Percentiles rank a stretch among this genome's conserved stretches.
These are phyloP conservation scores for Cryptoblepharus egeriae DNA, from an alignment of 2,797 vertebrate species.

Conservation along the genomic window DNA sequence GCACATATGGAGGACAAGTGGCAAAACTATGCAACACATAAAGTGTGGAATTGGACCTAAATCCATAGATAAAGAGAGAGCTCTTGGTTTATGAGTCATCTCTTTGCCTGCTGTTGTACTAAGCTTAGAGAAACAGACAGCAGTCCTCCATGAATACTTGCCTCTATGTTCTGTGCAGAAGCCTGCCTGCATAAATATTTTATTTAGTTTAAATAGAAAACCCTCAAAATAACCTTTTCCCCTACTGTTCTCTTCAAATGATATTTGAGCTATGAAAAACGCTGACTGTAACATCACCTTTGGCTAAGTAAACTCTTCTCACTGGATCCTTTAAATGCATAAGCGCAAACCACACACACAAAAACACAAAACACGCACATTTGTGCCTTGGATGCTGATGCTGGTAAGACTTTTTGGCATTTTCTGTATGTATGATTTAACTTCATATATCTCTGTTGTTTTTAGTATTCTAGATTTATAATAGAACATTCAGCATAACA, in stretches of 20 bases:
- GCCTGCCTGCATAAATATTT: constrained; percentile 69
- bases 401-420: constrained; percentile 60
- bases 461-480: constrained; percentile 46
- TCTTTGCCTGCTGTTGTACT: constrained; percentile 43
- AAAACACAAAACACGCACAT: background rate
- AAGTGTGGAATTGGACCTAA: constrained; percentile 22
- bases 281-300: constrained; percentile 62
- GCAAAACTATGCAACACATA: constrained; percentile 25
- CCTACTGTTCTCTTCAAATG: constrained; percentile 64
- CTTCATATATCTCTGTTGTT: constrained; percentile 58
- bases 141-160: constrained; percentile 59
- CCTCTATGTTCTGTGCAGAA: constrained; percentile 59
- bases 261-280: constrained; percentile 63
- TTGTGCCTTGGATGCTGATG: constrained; percentile 46
- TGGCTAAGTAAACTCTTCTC: constrained; percentile 64
- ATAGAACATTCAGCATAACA: constrained; percentile 35
- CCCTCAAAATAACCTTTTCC: constrained; percentile 65
- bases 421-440: constrained; percentile 59
- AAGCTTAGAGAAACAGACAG: constrained; percentile 58
- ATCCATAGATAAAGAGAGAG: constrained; percentile 41
- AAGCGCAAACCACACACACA: too few relatives aligned
- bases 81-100: constrained; percentile 54
- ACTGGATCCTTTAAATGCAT: constrained; percentile 48
- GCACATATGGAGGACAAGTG: background rate
- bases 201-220: constrained; percentile 71